These are phyloP conservation scores for Thunnus maccoyii DNA, from an alignment of 2,113 vertebrate species.

Conservation along the genomic window DNA sequence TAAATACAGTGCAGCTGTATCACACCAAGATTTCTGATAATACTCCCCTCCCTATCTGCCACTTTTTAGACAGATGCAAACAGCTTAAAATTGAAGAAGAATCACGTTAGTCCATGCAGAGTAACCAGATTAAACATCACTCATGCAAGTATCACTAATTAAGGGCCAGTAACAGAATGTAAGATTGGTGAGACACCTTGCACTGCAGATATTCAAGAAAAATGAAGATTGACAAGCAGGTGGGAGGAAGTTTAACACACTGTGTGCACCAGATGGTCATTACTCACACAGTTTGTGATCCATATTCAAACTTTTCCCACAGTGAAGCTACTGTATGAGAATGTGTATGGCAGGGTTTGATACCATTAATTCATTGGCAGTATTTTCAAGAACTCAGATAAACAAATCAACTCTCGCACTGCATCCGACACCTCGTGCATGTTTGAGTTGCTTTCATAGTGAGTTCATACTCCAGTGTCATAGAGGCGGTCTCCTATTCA, in stretches of 20 bases:
- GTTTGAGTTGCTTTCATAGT: background rate
- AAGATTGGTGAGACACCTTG: conserved; percentile 1
- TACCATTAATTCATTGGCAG: background rate
- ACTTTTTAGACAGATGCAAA: background rate
- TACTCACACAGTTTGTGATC: conserved; percentile 4
- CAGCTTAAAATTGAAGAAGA: background rate
- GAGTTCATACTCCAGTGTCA: background rate
- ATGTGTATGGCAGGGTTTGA: background rate
- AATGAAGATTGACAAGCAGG: conserved; percentile 10
- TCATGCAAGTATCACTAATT: background rate
- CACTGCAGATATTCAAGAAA: background rate
- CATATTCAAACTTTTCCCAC: conserved; percentile 33
- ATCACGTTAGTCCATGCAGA: background rate
- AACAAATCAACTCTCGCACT: background rate
- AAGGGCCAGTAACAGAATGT: background rate
- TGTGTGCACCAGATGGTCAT: conserved; percentile 20
- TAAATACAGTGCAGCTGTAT: conserved; percentile 9
- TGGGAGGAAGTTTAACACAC: conserved; percentile 10
- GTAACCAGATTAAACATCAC: background rate
- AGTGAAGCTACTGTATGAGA: background rate
- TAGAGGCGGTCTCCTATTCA: conserved; percentile 16
- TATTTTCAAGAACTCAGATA: background rate
- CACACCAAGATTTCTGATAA: conserved; percentile 25
- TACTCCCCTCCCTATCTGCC: conserved; percentile 5
- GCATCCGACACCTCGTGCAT: background rate